phyloP scores from a whole-genome alignment of 2,888 invertebrate species.

The Muschampia plurimacula region DNA sequence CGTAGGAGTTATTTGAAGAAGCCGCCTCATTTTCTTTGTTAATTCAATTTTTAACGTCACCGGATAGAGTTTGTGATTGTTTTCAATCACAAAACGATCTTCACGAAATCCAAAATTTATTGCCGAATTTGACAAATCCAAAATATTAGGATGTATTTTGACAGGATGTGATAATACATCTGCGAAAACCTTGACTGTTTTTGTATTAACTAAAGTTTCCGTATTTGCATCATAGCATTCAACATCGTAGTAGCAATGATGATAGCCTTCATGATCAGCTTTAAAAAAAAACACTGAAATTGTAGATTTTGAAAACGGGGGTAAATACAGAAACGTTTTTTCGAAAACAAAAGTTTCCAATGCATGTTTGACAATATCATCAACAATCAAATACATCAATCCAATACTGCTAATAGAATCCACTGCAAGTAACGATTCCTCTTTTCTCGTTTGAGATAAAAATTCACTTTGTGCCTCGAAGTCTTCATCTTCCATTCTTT shows the following conservation, averaged over 20 bases:
- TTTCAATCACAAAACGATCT: slow-evolving; percentile 61
- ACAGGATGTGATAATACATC: slow-evolving; percentile 70
- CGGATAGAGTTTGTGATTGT: slow-evolving; percentile 60
- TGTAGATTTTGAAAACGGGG: slow-evolving; percentile 52
- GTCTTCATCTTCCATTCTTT: slow-evolving; percentile 52
- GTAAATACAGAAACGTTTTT: slow-evolving; percentile 56
- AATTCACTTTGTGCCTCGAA: slow-evolving; percentile 48
- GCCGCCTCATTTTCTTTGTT: slow-evolving; percentile 64
- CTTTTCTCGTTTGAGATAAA: slow-evolving; percentile 41
- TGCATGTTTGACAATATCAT: slow-evolving; percentile 57
- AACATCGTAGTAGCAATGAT: slow-evolving; percentile 67
- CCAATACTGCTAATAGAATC: slow-evolving; percentile 48
- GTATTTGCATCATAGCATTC: slow-evolving; percentile 57
- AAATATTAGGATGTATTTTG: slow-evolving; percentile 60
- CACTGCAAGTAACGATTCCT: slow-evolving; percentile 21
- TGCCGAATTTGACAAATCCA: slow-evolving; percentile 67
- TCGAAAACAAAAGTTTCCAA: slow-evolving; percentile 67
- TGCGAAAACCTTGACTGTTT: slow-evolving; percentile 62
- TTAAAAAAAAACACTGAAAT: slow-evolving; percentile 64
- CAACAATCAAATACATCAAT: slow-evolving; percentile 52
- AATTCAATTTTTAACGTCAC: slow-evolving; percentile 64
- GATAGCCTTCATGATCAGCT: slow-evolving; percentile 64
- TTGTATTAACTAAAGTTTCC: slow-evolving; percentile 53
- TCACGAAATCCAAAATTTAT: slow-evolving; percentile 63
- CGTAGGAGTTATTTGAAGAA: slow-evolving; percentile 65